phyloP scores from a whole-genome alignment of 2,113 vertebrate species.

The Erythrocebus patas region DNA sequence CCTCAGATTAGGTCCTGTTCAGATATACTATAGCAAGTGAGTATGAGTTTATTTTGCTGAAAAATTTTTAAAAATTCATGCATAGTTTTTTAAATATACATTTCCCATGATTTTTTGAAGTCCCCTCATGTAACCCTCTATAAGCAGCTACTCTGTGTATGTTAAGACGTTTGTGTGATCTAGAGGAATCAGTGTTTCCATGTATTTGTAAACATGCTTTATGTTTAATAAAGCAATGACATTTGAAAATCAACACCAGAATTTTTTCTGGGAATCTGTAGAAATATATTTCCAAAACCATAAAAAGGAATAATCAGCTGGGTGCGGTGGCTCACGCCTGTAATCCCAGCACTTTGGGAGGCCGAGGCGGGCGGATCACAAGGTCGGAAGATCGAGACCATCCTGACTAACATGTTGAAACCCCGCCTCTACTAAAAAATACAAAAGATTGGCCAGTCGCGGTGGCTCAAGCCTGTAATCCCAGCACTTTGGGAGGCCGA shows the following conservation, averaged over 20 bases:
- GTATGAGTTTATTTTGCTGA: neutral
- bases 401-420: no score
- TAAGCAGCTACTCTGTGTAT: neutral
- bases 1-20: neutral
- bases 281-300: neutral
- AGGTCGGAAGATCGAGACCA: no score
- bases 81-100: neutral
- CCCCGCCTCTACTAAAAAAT: no score
- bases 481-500: no score
- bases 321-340: rapidly evolving
- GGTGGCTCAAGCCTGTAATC: no score
- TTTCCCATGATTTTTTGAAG: neutral
- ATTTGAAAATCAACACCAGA: neutral
- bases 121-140: neutral
- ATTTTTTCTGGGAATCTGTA: neutral
- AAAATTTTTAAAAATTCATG: neutral
- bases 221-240: neutral
- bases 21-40: neutral
- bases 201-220: neutral
- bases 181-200: neutral
- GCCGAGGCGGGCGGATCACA: no score
- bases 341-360: no score
- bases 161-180: neutral
- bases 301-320: neutral
- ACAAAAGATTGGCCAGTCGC: no score